Conservation (phyloP, 2,888 invertebrate species). For the Cheilosia scutellata region DNA sequence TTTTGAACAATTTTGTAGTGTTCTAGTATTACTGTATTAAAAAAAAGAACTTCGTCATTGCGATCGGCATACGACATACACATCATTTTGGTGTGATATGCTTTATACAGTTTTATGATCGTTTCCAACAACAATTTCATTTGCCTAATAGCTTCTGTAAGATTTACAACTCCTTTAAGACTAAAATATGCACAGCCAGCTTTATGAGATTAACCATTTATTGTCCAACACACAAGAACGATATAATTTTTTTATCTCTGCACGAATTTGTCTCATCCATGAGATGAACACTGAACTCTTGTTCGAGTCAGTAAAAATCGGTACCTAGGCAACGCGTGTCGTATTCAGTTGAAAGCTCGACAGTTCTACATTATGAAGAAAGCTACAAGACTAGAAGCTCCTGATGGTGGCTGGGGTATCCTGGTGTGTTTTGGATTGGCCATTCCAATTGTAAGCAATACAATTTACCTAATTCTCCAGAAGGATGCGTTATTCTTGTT, state of each 20-base stretch:
- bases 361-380: slow-evolving; percentile 29
- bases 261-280: slow-evolving; percentile 6
- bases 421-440: slow-evolving; percentile 90
- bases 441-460: slow-evolving; percentile 88
- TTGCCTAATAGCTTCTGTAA: slow-evolving; percentile 25
- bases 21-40: too few relatives aligned
- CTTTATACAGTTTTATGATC: slow-evolving; percentile 9
- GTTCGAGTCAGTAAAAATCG: slow-evolving; percentile 5
- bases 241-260: slow-evolving; percentile 36
- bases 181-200: background rate
- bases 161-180: slow-evolving; percentile 28
- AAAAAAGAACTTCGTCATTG: too few relatives aligned
- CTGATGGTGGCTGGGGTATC: slow-evolving; percentile 94
- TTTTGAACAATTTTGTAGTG: too few relatives aligned
- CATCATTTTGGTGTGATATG: too few relatives aligned
- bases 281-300: slow-evolving; percentile 2
- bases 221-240: slow-evolving; percentile 18
- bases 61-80: too few relatives aligned
- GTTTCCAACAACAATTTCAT: background rate
- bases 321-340: slow-evolving; percentile 5
- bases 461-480: background rate
- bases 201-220: slow-evolving; percentile 5
- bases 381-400: slow-evolving; percentile 83
- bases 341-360: background rate
- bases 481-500: background rate